Conservation (phyloP, 2,888 invertebrate genomes). For the Nesidiocoris tenuis region DNA sequence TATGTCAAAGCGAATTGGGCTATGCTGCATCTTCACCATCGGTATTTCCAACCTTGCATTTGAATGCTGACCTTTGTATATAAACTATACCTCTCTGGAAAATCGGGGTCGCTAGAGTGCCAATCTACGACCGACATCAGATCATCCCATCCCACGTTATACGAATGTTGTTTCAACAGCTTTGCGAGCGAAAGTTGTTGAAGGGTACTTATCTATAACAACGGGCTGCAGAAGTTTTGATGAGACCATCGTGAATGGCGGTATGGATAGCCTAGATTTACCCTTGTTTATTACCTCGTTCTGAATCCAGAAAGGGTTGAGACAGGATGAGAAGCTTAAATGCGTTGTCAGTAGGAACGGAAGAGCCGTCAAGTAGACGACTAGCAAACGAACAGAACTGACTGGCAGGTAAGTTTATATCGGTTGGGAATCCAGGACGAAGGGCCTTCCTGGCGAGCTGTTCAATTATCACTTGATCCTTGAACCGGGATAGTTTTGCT, state of each 20-base stretch:
- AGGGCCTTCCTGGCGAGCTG: not conserved
- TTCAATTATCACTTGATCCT: not conserved
- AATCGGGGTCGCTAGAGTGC: no score
- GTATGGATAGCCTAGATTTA: not conserved
- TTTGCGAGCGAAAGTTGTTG: no score
- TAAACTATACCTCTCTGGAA: no score
- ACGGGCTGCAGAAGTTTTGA: not conserved
- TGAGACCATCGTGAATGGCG: not conserved
- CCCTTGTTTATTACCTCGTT: no score
- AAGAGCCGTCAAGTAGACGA: not conserved
- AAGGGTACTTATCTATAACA: not conserved
- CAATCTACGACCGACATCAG: no score
- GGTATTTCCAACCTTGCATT: no score
- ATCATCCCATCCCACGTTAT: no score
- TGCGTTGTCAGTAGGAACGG: not conserved
- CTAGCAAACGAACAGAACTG: not conserved
- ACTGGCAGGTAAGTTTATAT: not conserved
- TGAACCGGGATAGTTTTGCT: not conserved
- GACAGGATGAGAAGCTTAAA: not conserved
- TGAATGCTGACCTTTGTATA: no score
- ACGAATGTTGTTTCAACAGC: no score
- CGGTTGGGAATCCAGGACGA: not conserved
- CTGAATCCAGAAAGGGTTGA: not conserved
- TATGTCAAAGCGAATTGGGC: no score
- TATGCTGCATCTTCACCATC: no score